phyloP scores from a whole-genome alignment of 2,113 vertebrate genomes.

The Eclectus roratus region DNA sequence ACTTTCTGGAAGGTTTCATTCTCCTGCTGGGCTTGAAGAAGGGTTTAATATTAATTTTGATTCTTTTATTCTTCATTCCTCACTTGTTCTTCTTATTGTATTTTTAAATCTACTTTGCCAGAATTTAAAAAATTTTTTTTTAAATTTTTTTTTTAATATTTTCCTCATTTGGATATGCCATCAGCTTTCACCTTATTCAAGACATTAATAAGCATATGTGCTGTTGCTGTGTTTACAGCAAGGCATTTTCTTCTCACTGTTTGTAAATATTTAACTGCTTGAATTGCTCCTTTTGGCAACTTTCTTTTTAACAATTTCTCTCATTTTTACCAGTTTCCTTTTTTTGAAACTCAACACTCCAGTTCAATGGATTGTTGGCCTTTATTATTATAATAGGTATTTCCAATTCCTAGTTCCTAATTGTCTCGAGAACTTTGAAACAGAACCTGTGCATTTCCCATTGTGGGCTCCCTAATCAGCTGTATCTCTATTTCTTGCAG shows the following conservation, averaged over 20 bases:
- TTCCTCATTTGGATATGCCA: not conserved
- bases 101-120: not conserved
- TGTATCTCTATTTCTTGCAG: not conserved
- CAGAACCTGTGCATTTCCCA: not conserved
- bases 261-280: not conserved
- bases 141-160: not conserved
- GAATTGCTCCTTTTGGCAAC: not conserved
- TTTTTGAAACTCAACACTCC: not conserved
- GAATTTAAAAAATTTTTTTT: not conserved
- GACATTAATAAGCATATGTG: not conserved
- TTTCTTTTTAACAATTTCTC: not conserved
- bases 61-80: not conserved
- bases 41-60: not conserved
- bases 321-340: not conserved
- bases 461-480: not conserved
- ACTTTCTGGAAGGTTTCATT: not conserved
- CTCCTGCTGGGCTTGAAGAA: not conserved
- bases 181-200: not conserved
- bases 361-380: not conserved
- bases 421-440: not conserved
- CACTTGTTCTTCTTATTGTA: not conserved
- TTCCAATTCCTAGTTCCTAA: not conserved
- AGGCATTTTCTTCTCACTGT: not conserved
- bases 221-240: not conserved
- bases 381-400: not conserved